These are phyloP conservation scores for Cyclargus thomasi DNA, from an alignment of 1,140 invertebrate genomes.

Conservation along the genomic window DNA sequence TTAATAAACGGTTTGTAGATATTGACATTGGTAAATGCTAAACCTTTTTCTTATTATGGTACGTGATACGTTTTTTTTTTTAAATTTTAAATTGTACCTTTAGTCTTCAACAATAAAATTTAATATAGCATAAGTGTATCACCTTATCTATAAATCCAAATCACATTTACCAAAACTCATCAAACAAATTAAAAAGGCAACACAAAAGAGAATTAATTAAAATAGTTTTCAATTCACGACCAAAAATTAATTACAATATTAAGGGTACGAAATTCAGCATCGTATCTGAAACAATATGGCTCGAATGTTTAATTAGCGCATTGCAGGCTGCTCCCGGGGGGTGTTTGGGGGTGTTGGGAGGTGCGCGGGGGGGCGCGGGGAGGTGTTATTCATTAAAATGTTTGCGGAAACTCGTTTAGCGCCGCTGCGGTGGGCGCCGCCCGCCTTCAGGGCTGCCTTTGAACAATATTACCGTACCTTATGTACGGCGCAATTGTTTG, in stretches of 20 bases:
- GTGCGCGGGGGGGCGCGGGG: conserved; percentile 29
- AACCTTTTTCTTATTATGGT: too few species aligned
- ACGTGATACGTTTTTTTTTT: too few species aligned
- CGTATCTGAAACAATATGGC: conserved; percentile 66
- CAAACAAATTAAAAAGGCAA: background rate
- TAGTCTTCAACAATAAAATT: too few species aligned
- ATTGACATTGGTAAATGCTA: too few species aligned
- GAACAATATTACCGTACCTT: conserved; percentile 20
- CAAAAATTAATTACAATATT: conserved; percentile 46
- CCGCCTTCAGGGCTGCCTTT: conserved; percentile 47
- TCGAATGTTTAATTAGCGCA: conserved; percentile 70
- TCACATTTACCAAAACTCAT: background rate
- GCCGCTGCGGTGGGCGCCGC: conserved; percentile 56
- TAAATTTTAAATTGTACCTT: too few species aligned
- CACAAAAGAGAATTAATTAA: conserved; percentile 5
- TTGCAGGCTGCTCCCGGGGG: conserved; percentile 44
- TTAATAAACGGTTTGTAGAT: too few species aligned
- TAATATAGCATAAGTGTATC: too few species aligned
- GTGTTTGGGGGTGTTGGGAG: conserved; percentile 23
- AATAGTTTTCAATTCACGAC: conserved; percentile 11
- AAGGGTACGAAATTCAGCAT: conserved; percentile 54
- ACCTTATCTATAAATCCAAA: background rate
- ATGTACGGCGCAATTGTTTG: conserved; percentile 15
- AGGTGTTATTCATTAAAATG: conserved; percentile 72
- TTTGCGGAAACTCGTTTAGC: conserved; percentile 72